Conservation (phyloP, 2,888 invertebrate species). For the Amiota minor region DNA sequence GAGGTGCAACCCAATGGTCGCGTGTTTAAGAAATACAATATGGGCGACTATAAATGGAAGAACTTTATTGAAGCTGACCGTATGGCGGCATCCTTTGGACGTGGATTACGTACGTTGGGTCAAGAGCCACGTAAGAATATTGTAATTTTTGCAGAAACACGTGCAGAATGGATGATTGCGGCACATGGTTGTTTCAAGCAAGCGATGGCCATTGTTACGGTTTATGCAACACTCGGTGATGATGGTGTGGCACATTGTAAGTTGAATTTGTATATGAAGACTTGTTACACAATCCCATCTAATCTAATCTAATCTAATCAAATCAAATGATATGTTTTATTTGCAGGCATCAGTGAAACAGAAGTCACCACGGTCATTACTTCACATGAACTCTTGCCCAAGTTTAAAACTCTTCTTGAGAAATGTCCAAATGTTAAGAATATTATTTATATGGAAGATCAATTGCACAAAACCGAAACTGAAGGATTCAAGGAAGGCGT, state of each 20-base stretch:
- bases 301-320: background rate
- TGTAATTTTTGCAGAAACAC: constrained; percentile 96
- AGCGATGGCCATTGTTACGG: constrained; percentile 95
- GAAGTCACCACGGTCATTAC: constrained; percentile 95
- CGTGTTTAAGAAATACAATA: constrained; percentile 95
- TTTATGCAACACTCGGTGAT: constrained; percentile 97
- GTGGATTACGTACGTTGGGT: constrained; percentile 87
- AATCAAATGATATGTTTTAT: constrained; percentile 3
- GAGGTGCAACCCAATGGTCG: constrained; percentile 95
- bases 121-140: constrained; percentile 83
- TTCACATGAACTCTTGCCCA: constrained; percentile 91
- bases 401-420: constrained; percentile 85
- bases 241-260: constrained; percentile 94
- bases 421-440: constrained; percentile 84
- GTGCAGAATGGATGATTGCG: constrained; percentile 98
- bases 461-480: constrained; percentile 81
- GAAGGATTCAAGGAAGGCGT: constrained; percentile 83
- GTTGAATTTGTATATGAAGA: constrained; percentile 35
- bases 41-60: constrained; percentile 95
- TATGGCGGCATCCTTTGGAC: constrained; percentile 85
- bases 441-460: constrained; percentile 91
- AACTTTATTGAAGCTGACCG: constrained; percentile 83
- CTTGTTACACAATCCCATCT: background rate
- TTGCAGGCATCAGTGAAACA: constrained; percentile 87
- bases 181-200: constrained; percentile 97